Conservation (phyloP, 2,113 vertebrate genomes). For the Phyllopteryx taeniolatus region DNA sequence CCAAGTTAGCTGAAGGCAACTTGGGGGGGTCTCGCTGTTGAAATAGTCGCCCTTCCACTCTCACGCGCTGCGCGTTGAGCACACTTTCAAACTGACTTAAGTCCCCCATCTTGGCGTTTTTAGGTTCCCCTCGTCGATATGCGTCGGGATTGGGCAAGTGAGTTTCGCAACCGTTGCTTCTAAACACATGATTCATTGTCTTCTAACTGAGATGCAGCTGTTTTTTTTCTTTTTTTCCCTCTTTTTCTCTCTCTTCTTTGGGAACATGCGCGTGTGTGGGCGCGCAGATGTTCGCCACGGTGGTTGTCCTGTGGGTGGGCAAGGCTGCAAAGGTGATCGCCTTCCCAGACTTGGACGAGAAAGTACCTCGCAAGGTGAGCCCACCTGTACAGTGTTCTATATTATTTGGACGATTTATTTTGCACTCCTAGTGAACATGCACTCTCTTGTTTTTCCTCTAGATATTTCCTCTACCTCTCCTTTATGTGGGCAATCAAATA, state of each 20-base stretch:
- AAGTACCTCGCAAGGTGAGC: constrained; percentile 84
- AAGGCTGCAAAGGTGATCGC: constrained; percentile 88
- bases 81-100: not conserved
- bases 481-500: constrained; percentile 96
- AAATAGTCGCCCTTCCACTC: not conserved
- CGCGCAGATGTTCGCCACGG: constrained; percentile 89
- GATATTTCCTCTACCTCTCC: constrained; percentile 96
- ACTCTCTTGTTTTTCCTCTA: constrained; percentile 40
- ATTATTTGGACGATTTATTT: no score
- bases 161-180: constrained; percentile 52
- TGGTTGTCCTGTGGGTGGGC: constrained; percentile 87
- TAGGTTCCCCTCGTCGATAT: constrained; percentile 94
- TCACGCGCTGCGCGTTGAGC: not conserved
- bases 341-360: constrained; percentile 87
- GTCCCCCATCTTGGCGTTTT: not conserved
- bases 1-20: constrained; percentile 23
- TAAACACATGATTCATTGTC: not conserved
- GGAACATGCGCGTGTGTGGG: not conserved
- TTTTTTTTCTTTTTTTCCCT: not conserved
- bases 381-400: not conserved
- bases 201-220: not conserved
- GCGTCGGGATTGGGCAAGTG: constrained; percentile 94
- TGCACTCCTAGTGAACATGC: no score
- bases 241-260: no score
- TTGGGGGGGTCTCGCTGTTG: not conserved